Conservation (phyloP, 1,140 invertebrate species). For the Hyles vespertilio region DNA sequence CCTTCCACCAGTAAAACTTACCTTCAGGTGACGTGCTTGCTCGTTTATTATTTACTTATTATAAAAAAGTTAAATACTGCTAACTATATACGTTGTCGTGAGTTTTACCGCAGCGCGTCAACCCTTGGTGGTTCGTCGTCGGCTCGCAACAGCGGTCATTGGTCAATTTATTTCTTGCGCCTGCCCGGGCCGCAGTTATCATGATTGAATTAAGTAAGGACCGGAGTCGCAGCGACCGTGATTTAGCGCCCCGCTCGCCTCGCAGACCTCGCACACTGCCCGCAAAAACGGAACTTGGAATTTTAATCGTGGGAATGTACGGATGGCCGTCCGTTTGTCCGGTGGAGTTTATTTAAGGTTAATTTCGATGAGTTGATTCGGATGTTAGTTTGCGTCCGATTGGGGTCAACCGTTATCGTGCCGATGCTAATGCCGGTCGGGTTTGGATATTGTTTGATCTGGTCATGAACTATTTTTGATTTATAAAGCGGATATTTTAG, state of each 20-base stretch:
- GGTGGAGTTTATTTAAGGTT: conserved; percentile 61
- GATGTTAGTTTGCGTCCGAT: conserved; percentile 38
- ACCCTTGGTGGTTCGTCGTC: conserved; percentile 8
- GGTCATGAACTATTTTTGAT: too few relatives aligned
- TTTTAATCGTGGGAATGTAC: conserved; percentile 65
- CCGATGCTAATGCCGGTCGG: background rate
- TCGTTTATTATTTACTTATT: too few relatives aligned
- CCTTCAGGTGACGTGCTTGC: too few relatives aligned
- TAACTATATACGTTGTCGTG: too few relatives aligned
- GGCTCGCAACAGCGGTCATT: conserved; percentile 45
- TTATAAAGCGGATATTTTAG: too few relatives aligned
- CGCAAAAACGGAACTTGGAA: conserved; percentile 56
- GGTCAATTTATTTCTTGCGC: conserved; percentile 69
- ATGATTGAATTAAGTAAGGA: conserved; percentile 68
- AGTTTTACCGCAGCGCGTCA: background rate
- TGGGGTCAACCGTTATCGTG: conserved; percentile 21
- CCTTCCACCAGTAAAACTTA: too few relatives aligned
- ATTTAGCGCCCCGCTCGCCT: conserved; percentile 24
- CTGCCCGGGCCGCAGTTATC: conserved; percentile 56
- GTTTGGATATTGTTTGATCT: conserved; percentile 8
- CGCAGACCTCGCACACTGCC: conserved; percentile 21
- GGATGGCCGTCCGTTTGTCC: conserved; percentile 17
- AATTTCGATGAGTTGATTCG: conserved; percentile 45
- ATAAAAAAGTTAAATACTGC: too few relatives aligned
- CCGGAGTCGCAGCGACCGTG: conserved; percentile 27